Percentiles rank a stretch among this genome's conserved stretches.
phyloP scores from a whole-genome alignment of 2,797 vertebrate genomes.

The Buceros bicornis region DNA sequence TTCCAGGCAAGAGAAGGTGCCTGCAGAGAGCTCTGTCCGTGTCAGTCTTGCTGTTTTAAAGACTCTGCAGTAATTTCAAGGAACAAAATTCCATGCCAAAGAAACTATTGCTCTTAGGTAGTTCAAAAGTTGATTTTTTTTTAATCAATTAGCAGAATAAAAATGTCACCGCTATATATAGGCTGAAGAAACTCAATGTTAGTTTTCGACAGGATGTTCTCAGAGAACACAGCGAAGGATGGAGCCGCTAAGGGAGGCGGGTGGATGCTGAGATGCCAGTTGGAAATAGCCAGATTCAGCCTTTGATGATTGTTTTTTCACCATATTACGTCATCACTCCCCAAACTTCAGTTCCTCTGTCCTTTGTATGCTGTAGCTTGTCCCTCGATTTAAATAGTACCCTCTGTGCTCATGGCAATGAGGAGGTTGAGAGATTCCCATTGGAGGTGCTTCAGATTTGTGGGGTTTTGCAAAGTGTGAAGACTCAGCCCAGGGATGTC shows the following conservation, averaged over 20 bases:
- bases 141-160: constrained; percentile 54
- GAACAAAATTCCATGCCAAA: background rate
- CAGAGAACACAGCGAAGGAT: background rate
- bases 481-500: background rate
- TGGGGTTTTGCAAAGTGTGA: background rate
- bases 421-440: background rate
- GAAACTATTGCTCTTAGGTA: background rate
- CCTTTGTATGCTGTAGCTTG: background rate
- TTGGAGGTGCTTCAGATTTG: background rate
- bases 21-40: background rate
- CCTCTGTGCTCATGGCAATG: background rate
- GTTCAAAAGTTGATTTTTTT: constrained; percentile 25
- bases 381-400: background rate
- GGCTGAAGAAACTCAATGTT: background rate
- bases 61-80: background rate
- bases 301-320: background rate
- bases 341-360: background rate
- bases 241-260: background rate
- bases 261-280: background rate
- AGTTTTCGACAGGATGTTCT: constrained; percentile 8
- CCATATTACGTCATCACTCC: accelerated
- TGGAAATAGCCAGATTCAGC: constrained; percentile 5
- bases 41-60: background rate
- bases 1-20: constrained; percentile 15
- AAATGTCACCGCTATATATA: constrained; percentile 64